Base-by-base conservation (phyloP, 1,140 invertebrate genomes). In the Zaprionus kolodkinae region DNA sequence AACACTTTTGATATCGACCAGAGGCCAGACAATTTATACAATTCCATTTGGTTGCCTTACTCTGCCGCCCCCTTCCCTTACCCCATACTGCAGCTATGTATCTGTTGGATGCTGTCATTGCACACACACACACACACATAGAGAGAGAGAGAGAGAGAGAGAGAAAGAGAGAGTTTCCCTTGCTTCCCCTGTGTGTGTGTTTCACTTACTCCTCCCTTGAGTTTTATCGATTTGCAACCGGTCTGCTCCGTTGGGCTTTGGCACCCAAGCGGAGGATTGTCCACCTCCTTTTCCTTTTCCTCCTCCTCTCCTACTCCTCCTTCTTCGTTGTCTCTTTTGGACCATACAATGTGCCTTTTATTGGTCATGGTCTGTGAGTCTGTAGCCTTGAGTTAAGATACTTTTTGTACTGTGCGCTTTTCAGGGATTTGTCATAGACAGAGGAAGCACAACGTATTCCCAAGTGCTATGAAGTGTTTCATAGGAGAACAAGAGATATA, bases 321-420 rank as follows among this genome's bases (percentile, higher is more conserved):
- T n/a, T 66, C 27, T 35, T n/a, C 40, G 35, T 35, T 21, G 17
- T 25, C 40, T 40, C 40, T 40, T 30, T 54, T 33, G 25, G 84
- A 82, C 76, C 66, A 67, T 80, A 77, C 77, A 88, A 88, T 88
- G 71, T 88, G 80, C 13, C 74, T 88, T 88, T 89, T 88, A 88
- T 84, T 84, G 80, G 80, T 75, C 74, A 78, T 74, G 80, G 80
- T 67, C 69, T 21, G 65, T 61, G 69, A 48, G 36, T 56, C 10
- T 61, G 17, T 71, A 66, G 78, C 81, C 72, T 83, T 85, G 63
- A 57, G 33, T 69, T 13, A 62, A 38, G 55, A 38, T 40, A 36
- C 13, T 61, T 64, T 64, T 71, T 66, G 45, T 74, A 55, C 15
- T 75, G 63, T 35, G 13, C 21, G 13, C 12, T 17, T 55, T 67